Evolutionary conservation across 2,888 invertebrate genomes (phyloP), one percentile per base, ranked within the genome.

Genomic region (Drosophila formosana): DNA sequence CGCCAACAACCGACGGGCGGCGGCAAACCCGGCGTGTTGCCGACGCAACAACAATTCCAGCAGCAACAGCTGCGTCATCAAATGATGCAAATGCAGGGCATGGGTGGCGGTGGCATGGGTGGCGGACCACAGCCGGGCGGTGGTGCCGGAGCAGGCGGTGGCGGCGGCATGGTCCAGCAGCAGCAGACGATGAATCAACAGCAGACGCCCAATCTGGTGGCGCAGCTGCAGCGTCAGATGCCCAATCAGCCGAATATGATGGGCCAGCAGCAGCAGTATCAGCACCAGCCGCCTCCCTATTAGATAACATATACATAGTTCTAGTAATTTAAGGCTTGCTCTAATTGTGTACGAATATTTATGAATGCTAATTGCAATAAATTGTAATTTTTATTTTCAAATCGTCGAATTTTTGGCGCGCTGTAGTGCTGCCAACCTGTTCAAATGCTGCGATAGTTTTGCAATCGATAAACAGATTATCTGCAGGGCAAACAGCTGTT

Each of bases 31-130:
- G 90, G 89, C 6, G 90, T 90, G 3, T 81, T 91, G 7, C 89
- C 91, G 3, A 84, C 90, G 4, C 92, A 91, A 73, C 91, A 91
- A 67, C 91, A 91, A 58, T 90, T 91, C 58, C 91, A 91, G 53
- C 91, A 92, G 82, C 95, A 96, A 90, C 94, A 96, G 94, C 96
- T 96, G 90, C 94, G 95, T 93, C 95, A 95, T 80, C 95, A 95
- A 67, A 94, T 95, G 91, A 94, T 95, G 88, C 91, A 91, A 80
- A 94, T 94, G 89, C 94, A 94, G 87, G 84, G 95, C 81, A 91
- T 67, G 91, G 87, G 80, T 4, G 77, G 87, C 25, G 89, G 88
- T 11, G 88, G 82, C 23, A 88, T 84, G 85, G 91, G 91, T 4
- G 91, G 92, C 67, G 90, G 88, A 6, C 90, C 90, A 7, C 92